Evolutionary conservation across 2,113 vertebrate genomes (phyloP).

Genomic region (Aplodontia rufa): DNA sequence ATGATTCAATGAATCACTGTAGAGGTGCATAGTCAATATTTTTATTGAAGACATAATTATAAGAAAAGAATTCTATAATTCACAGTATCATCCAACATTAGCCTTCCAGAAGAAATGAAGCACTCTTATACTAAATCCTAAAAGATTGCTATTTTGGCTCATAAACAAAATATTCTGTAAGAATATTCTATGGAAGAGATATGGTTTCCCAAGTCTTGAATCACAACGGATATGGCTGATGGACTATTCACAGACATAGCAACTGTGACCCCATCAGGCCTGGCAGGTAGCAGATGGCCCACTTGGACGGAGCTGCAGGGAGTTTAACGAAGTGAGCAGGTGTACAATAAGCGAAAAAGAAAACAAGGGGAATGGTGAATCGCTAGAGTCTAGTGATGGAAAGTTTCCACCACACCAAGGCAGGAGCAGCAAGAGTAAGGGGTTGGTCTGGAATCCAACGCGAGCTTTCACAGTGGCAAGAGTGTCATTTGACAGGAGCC

Average conservation of each 20-base stretch:
- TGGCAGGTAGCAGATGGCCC: background rate
- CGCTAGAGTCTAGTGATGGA: background rate
- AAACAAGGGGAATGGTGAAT: background rate
- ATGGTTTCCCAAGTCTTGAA: background rate
- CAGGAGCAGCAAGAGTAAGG: background rate
- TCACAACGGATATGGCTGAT: background rate
- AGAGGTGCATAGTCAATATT: slow-evolving; percentile 7
- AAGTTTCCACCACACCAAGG: background rate
- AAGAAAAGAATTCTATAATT: background rate
- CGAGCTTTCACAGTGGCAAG: background rate
- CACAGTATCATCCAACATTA: background rate
- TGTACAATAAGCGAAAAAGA: background rate
- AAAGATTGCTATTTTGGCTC: background rate
- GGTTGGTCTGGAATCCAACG: background rate
- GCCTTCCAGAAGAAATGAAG: background rate
- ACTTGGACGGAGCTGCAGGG: background rate
- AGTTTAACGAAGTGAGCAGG: background rate
- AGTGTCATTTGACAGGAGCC: background rate
- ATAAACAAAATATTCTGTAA: background rate
- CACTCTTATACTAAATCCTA: background rate
- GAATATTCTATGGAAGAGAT: background rate
- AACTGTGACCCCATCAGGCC: background rate
- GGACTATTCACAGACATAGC: background rate
- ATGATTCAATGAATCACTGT: background rate
- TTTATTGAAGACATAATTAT: background rate